Base-by-base conservation (phyloP, 2,797 vertebrate genomes). In the Neosilurus hyrtlii region DNA sequence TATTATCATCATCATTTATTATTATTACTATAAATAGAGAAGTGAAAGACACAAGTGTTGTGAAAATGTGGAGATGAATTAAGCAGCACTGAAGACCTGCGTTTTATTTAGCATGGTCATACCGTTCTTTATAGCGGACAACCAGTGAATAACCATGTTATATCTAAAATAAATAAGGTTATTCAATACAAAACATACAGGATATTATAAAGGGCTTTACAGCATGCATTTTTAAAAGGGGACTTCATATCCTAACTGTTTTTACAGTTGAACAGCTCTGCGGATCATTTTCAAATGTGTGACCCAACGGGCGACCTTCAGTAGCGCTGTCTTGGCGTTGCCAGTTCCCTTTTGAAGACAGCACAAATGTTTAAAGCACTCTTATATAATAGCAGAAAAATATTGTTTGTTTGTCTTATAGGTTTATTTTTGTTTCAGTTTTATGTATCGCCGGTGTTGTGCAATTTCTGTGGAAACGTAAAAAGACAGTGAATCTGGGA, bases 151-250 rank as follows among this genome's bases (percentile, higher is more conserved):
- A 75, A 20, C 24, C 62, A 75, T 57, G 14, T 75, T 6, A n/a
- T 54, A 66, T 22, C 24, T 67, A 67, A 70, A 76, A 49, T 35
- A 43, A 52, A 66, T 74, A 52, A 73, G 37, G 66, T 71, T 71
- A 56, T 35, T 59, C 49, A 52, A 66, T 67, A 75, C 70, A 73
- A 79, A 67, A 56, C 76, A 9, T 72, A 82, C 52, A 22, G 68
- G 68, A 66, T 79, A 79, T 70, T 80, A 37, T 83, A 59, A 88
- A 88, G 88, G 88, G 88, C 88, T 88, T 86, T 77, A 76, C 35
- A 84, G 78, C 82, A 79, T 86, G 85, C 57, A 67, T 80, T 84
- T 82, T 81, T 79, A 73, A 85, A 80, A 84, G 73, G 84, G 84
- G 84, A 75, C 70, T 82, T 77, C 71, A 82, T 72, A 76, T 82